Percentiles rank a stretch among this genome's conserved stretches.
Evolutionary conservation across 2,113 vertebrate species (phyloP).

Genomic region (Gymnobelideus leadbeateri): DNA sequence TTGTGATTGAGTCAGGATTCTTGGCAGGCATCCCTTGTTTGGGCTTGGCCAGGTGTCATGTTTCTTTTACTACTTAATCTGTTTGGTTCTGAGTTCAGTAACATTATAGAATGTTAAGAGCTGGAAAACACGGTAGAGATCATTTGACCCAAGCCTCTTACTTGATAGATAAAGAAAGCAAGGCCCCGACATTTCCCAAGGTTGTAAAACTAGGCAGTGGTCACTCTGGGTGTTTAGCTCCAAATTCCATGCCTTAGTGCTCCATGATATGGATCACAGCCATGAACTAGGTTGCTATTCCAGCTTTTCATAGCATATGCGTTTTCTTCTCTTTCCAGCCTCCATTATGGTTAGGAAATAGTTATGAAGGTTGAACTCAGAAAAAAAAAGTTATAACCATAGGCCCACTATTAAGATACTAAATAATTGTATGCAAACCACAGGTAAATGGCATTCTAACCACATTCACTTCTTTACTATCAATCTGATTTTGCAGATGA

Average conservation of each 20-base stretch:
- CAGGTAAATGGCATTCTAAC: neutral
- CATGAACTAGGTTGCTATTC: neutral
- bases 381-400: neutral
- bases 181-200: neutral
- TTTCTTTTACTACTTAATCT: conserved; percentile 19
- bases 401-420: neutral
- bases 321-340: neutral
- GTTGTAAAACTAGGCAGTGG: neutral
- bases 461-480: neutral
- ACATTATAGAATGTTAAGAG: neutral
- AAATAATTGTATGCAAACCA: neutral
- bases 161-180: neutral
- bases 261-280: neutral
- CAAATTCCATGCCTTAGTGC: neutral
- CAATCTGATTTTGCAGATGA: conserved; percentile 14
- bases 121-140: neutral
- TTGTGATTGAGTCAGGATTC: neutral
- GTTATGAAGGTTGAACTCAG: neutral
- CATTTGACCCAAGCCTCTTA: neutral
- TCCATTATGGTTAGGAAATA: neutral
- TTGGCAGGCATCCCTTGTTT: neutral
- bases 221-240: neutral
- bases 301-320: neutral
- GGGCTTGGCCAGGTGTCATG: neutral
- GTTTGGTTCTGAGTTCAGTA: neutral